Conservation (phyloP, 2,888 invertebrate genomes). For the Diarsia dahlii region DNA sequence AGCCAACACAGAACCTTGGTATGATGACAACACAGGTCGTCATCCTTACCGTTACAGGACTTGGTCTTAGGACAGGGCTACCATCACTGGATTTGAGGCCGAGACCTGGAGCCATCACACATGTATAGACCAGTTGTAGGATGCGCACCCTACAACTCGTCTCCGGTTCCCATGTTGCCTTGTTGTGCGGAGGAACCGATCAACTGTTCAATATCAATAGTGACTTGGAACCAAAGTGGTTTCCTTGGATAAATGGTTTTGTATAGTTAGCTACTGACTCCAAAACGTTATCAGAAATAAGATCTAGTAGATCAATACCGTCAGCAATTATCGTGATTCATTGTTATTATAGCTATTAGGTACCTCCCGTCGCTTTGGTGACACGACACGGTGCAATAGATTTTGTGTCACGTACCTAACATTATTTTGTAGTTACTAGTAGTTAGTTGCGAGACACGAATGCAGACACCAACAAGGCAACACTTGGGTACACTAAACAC, state of each 20-base stretch:
- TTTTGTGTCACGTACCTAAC: slow-evolving; percentile 47
- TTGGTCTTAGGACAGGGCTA: too few relatives aligned
- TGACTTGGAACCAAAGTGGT: neutral
- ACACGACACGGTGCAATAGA: slow-evolving; percentile 36
- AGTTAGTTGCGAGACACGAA: slow-evolving; percentile 9
- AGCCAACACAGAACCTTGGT: too few relatives aligned
- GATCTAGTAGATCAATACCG: slow-evolving; percentile 55
- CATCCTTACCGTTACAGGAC: too few relatives aligned
- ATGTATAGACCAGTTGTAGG: too few relatives aligned
- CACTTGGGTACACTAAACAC: neutral
- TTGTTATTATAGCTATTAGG: slow-evolving; percentile 43
- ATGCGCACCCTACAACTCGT: neutral
- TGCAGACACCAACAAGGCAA: neutral
- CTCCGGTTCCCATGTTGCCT: neutral
- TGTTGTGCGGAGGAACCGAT: neutral
- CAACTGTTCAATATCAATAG: neutral
- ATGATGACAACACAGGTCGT: too few relatives aligned
- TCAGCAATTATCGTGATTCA: slow-evolving; percentile 53
- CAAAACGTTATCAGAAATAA: slow-evolving; percentile 36
- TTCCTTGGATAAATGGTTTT: slow-evolving; percentile 11
- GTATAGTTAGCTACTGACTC: slow-evolving; percentile 3
- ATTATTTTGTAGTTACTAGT: too few relatives aligned
- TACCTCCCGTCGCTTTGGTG: neutral
- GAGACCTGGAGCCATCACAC: too few relatives aligned
- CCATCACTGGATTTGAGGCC: too few relatives aligned